Percentiles rank a stretch among this genome's conserved stretches.
These are phyloP conservation scores for Campylomormyrus numenius DNA, from an alignment of 2,113 vertebrate genomes.

Conservation along the genomic window DNA sequence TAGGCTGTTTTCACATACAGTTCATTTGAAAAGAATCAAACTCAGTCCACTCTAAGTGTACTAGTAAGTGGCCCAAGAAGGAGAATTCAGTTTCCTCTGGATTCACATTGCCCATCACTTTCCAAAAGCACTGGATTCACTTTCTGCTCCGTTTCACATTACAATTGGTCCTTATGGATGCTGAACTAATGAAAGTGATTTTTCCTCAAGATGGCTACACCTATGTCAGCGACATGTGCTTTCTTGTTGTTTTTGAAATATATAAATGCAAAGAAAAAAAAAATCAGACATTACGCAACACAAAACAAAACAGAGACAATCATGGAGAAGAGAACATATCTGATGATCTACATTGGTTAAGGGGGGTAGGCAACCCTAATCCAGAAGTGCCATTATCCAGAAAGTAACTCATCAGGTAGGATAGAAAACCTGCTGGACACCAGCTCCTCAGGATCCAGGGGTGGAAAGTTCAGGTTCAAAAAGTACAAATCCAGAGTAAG, in stretches of 20 bases:
- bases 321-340: not conserved
- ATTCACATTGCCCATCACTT: not conserved
- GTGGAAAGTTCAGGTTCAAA: not conserved
- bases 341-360: not conserved
- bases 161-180: not conserved
- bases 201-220: not conserved
- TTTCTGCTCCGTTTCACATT: not conserved
- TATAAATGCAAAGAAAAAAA: too few relatives aligned
- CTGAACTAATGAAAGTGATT: not conserved
- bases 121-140: not conserved
- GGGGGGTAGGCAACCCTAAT: not conserved
- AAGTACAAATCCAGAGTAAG: not conserved
- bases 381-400: not conserved
- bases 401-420: not conserved
- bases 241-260: not conserved
- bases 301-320: too few relatives aligned
- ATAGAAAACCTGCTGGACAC: not conserved
- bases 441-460: not conserved
- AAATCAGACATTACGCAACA: too few relatives aligned
- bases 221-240: not conserved
- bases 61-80: not conserved
- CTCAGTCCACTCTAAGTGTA: not conserved
- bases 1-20: not conserved
- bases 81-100: not conserved
- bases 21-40: not conserved